Percentiles rank a stretch among this genome's conserved stretches.
Evolutionary conservation across 2,113 vertebrate species (phyloP).

Genomic region (Tragelaphus strepsiceros): DNA sequence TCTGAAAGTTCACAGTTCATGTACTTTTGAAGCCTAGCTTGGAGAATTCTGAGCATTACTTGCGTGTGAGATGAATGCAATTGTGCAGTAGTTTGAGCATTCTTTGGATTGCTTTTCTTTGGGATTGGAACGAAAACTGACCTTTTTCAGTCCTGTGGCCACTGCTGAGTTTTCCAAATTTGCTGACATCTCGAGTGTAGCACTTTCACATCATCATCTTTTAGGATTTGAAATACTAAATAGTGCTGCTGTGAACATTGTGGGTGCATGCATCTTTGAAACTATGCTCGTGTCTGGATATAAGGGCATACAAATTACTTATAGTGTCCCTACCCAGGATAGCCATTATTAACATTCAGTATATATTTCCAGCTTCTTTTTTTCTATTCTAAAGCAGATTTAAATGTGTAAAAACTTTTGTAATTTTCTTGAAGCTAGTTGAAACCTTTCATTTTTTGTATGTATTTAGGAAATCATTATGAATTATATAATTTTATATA

Average conservation of each 20-base stretch:
- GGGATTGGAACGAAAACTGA: background rate
- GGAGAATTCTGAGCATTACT: background rate
- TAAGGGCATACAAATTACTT: background rate
- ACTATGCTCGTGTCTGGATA: background rate
- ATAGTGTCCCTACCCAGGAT: background rate
- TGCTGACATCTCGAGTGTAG: background rate
- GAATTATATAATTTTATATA: background rate
- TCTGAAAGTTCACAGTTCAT: background rate
- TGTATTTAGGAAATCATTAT: background rate
- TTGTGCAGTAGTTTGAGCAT: background rate
- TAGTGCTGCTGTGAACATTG: background rate
- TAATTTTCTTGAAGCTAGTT: background rate
- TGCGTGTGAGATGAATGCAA: background rate
- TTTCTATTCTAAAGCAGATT: background rate
- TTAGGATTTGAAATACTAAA: background rate
- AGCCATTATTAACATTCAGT: background rate
- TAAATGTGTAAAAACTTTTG: background rate
- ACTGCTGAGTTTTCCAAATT: background rate
- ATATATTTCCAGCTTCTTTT: background rate
- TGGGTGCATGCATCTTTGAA: background rate
- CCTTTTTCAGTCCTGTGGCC: background rate
- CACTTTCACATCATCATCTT: background rate
- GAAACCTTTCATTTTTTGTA: background rate
- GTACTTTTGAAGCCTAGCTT: background rate
- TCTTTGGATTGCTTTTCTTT: background rate